Base-by-base conservation (phyloP, 92 coral and sea anemone genomes). In the Epizoanthus fatuus region DNA sequence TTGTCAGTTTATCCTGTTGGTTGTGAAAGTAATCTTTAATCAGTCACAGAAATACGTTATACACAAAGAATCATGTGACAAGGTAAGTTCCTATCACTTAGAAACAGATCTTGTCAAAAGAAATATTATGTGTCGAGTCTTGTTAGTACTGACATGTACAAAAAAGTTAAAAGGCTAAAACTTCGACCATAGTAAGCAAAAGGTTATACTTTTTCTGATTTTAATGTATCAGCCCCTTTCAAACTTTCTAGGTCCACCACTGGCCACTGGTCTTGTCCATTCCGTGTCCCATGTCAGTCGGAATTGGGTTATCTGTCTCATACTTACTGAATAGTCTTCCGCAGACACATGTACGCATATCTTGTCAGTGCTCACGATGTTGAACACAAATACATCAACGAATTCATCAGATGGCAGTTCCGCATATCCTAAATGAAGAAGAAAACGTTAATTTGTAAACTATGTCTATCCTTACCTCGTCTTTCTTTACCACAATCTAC, bases 291-390 rank as follows among this genome's bases (percentile, higher is more conserved):
- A 2, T 49, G 53, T 49, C 53, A 8, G 13, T 49, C 12, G 9
- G 12, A 49, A 49, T 47, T 47, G 12, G 9, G 52, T 47, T 10
- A 2, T 12, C 9, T 49, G 37, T 38, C 17, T 12, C 2, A 75
- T 9, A 85, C 99, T 89, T 80, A 97, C 99, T 22, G 98, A 91
- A 38, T 93, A 91, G 6, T 95, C 93, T 40, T 91, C 94, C 1
- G 97, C 99, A 81, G 83, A 88, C 37, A 97, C 80, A 81, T 89
- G 89, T 51, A 93, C 94, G 52, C 90, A 93, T 47, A 97, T 86
- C 92, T 95, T 90, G 75, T 95, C 96, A 2, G 99, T 95, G 77
- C 95, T 94, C 57, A 90, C 88, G 3, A 97, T 90, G 70, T 88
- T 95, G 77, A 91, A 93, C 7, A 97, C 93, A 63, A 89, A 83